Evolutionary conservation across 2,888 invertebrate species (phyloP), one percentile per base, ranked within the genome.

Genomic region (Coelogynopora nodosa): DNA sequence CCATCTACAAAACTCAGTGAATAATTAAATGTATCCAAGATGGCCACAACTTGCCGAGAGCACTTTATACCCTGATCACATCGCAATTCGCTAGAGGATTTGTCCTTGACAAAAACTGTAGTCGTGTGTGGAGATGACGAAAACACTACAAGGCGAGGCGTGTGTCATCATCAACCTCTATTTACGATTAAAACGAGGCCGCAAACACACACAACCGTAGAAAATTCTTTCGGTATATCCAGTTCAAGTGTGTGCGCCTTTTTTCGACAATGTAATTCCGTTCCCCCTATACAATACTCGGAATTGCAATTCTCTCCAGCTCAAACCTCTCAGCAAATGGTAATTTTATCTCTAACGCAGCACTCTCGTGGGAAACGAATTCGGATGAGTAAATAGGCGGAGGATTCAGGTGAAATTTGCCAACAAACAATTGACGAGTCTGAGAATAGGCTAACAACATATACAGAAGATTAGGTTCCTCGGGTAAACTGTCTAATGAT

Each of bases 311-410:
- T 49, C 49, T 49, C 49, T 49, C 49, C n/a, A n/a, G 49, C 49
- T 49, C 49, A 5, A 49, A 13, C 23, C 23, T 74, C 5, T 74
- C 23, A 23, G 74, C 23, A 74, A 74, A 74, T 74, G 74, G 74
- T 74, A 74, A 74, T 74, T 74, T 74, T 74, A 74, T 74, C 74
- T 74, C 74, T 26, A 23, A 74, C 74, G 74, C 23, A 74, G 27
- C 27, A 26, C 74, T 74, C 74, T 74, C 74, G 74, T 74, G 74
- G 74, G 74, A n/a, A n/a, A n/a, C n/a, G n/a, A n/a, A n/a, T n/a
- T n/a, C n/a, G n/a, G n/a, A n/a, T n/a, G n/a, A n/a, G n/a, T n/a
- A n/a, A n/a, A n/a, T n/a, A n/a, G n/a, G n/a, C n/a, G n/a, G n/a
- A n/a, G n/a, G n/a, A n/a, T n/a, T n/a, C n/a, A n/a, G n/a, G n/a